Evolutionary conservation across 2,888 invertebrate genomes (phyloP), one percentile per base, ranked within the genome.

Genomic region (Xylocampa areola): DNA sequence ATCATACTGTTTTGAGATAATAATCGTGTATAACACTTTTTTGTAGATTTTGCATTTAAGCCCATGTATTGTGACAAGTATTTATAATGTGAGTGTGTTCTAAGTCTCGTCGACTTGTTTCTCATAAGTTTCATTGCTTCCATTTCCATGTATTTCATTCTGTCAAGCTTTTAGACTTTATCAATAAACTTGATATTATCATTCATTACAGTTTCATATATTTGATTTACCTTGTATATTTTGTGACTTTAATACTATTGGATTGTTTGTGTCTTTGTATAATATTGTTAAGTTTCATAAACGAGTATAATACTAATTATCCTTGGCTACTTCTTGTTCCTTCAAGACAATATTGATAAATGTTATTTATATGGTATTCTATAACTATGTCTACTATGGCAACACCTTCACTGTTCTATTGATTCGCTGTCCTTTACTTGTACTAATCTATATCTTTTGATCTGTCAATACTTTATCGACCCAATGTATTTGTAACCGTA

Each of bases 21-120:
- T 91, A 92, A 91, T 91, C 91, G 88, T 89, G 85, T 92, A 85
- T 91, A 89, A 88, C 87, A 89, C 84, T 87, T 90, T 74, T 91
- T 90, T 85, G 93, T 93, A 93, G 93, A 84, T 89, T 90, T 92
- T 90, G 87, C 90, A 91, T 92, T 85, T 92, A 92, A 88, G 87
- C 86, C 88, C 88, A 90, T 91, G 91, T 93, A 93, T 92, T 88
- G 91, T 92, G 91, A 88, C 90, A 84, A 79, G 78, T 90, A 89
- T 87, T 83, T 86, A 88, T 88, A 88, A 86, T 79, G 91, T 91
- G 88, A 87, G 86, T 89, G 91, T 92, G 89, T 87, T 89, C 87
- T 91, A 80, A 79, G 81, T 87, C 78, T 86, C 77, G 73, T 86
- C 77, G 71, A 82, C 80, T 86, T 79, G 78, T 76, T 78, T 82